Conservation (phyloP, 2,113 vertebrate species). For the Megaceryle maxima region DNA sequence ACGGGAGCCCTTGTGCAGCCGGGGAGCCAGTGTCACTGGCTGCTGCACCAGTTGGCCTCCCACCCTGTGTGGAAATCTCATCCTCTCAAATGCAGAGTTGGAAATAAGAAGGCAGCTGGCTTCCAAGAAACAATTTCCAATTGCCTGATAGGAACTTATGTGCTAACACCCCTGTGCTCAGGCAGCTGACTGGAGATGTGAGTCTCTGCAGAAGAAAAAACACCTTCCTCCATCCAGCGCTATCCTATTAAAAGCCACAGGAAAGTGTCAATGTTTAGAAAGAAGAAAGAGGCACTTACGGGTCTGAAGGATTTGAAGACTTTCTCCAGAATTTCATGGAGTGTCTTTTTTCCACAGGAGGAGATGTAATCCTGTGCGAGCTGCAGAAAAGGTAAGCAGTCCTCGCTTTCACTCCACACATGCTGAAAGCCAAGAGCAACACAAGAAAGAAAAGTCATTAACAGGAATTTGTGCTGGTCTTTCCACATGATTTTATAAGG, state of each 20-base stretch:
- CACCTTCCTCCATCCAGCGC: neutral
- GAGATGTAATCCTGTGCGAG: slow-evolving; percentile 98
- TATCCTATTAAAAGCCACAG: neutral
- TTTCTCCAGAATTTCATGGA: slow-evolving; percentile 96
- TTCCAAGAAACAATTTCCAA: slow-evolving; percentile 1
- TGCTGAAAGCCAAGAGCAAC: slow-evolving; percentile 78
- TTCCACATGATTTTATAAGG: neutral
- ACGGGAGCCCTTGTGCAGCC: rapidly evolving
- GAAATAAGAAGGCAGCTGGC: slow-evolving; percentile 53
- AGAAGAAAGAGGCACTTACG: slow-evolving; percentile 77
- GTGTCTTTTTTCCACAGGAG: slow-evolving; percentile 97
- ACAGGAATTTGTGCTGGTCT: neutral
- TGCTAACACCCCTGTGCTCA: neutral
- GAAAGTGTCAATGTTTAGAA: neutral
- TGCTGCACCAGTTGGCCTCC: neutral
- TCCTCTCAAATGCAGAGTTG: neutral
- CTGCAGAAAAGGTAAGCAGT: slow-evolving; percentile 97
- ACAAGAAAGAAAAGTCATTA: slow-evolving; percentile 37
- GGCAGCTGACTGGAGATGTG: neutral
- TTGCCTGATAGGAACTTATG: neutral
- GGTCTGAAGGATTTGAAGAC: slow-evolving; percentile 99
- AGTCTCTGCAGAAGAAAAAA: neutral
- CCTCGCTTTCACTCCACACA: slow-evolving; percentile 98
- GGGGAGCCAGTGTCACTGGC: neutral
- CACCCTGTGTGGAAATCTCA: neutral